Percentiles rank a stretch among this genome's conserved stretches.
Conservation (phyloP, 2,888 invertebrate species). For the Andrena praecox region DNA sequence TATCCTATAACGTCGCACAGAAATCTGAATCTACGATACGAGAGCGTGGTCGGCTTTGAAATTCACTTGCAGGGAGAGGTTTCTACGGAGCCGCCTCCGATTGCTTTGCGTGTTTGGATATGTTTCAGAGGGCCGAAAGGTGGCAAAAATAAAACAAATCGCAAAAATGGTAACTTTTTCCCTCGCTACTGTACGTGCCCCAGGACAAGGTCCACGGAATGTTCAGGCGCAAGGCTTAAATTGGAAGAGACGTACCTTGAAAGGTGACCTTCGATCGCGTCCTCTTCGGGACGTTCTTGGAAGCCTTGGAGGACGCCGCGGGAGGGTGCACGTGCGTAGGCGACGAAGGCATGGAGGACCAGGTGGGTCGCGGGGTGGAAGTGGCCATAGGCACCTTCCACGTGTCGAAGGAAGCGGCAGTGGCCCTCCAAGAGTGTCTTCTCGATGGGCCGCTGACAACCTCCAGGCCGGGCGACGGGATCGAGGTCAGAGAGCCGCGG, state of each 20-base stretch:
- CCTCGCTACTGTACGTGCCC: too few relatives aligned
- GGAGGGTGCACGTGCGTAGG: conserved; percentile 84
- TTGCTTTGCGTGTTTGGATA: too few relatives aligned
- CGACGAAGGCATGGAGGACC: conserved; percentile 86
- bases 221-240: not conserved
- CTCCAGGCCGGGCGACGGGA: conserved; percentile 82
- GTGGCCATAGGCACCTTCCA: conserved; percentile 79
- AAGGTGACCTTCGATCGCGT: conserved; percentile 84
- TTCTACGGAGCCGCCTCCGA: too few relatives aligned
- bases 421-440: conserved; percentile 83
- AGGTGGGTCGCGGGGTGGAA: conserved; percentile 81
- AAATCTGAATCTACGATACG: conserved; percentile 16
- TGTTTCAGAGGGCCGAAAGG: too few relatives aligned
- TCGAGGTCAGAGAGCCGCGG: conserved; percentile 83
- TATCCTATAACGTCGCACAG: conserved; percentile 17
- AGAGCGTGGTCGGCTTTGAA: not conserved
- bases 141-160: too few relatives aligned
- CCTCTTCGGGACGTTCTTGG: conserved; percentile 77
- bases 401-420: conserved; percentile 82
- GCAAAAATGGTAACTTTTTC: too few relatives aligned
- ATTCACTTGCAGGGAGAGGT: conserved; percentile 6
- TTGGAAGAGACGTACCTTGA: conserved; percentile 78
- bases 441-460: conserved; percentile 79
- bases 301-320: conserved; percentile 69
- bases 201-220: too few relatives aligned